Percentiles rank a stretch among this genome's conserved stretches.
Conservation (phyloP, 2,797 vertebrate genomes). For the Lacerta bilineata region DNA sequence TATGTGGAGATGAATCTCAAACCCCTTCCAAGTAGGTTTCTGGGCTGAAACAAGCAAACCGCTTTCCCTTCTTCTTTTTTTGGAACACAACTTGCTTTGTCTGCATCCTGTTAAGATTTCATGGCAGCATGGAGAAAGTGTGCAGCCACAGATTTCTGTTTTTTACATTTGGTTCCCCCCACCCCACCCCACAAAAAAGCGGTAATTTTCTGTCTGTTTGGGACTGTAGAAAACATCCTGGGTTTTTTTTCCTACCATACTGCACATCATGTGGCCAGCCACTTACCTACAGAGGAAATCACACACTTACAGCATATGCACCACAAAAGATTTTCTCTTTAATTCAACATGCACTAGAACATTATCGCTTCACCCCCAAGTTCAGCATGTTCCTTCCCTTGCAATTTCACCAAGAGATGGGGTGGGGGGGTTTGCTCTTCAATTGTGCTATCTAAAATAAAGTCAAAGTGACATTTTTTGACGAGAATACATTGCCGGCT, state of each 20-base stretch:
- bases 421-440: slow-evolving; percentile 27
- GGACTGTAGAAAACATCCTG: neutral
- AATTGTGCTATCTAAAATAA: slow-evolving; percentile 50
- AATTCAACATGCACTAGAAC: slow-evolving; percentile 39
- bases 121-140: too few relatives aligned
- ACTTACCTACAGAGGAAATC: neutral
- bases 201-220: too few relatives aligned
- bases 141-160: too few relatives aligned
- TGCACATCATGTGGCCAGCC: too few relatives aligned
- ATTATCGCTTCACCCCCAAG: slow-evolving; percentile 44
- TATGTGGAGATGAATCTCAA: neutral
- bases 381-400: slow-evolving; percentile 25
- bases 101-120: too few relatives aligned
- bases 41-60: too few relatives aligned
- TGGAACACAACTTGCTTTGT: too few relatives aligned
- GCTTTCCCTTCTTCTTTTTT: too few relatives aligned
- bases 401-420: slow-evolving; percentile 50
- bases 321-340: slow-evolving; percentile 25
- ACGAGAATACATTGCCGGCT: slow-evolving; percentile 61
- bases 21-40: neutral
- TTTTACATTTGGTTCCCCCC: too few relatives aligned
- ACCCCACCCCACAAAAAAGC: too few relatives aligned
- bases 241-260: neutral
- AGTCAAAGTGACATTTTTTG: slow-evolving; percentile 69
- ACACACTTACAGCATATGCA: neutral